phyloP scores from a whole-genome alignment of 2,888 invertebrate species.

The Harpalus rubripes region DNA sequence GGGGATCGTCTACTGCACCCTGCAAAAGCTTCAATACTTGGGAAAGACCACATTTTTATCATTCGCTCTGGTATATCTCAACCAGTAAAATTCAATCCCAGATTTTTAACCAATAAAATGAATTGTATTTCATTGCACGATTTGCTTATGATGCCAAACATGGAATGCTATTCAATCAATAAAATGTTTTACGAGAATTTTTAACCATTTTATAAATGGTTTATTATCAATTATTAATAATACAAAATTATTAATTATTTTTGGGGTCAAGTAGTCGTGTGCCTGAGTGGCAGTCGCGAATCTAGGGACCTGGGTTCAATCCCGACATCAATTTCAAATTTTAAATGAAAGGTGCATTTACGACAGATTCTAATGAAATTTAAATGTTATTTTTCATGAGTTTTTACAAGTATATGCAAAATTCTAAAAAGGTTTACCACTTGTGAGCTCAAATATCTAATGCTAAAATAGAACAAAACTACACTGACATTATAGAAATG shows the following conservation, averaged over 20 bases:
- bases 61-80: neutral
- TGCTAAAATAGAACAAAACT: too few relatives aligned
- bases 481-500: too few relatives aligned
- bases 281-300: too few relatives aligned
- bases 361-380: too few relatives aligned
- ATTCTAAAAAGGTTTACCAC: too few relatives aligned
- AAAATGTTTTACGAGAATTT: neutral
- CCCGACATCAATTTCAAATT: too few relatives aligned
- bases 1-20: constrained; percentile 33
- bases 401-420: too few relatives aligned
- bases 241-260: neutral
- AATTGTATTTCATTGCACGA: neutral
- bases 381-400: too few relatives aligned
- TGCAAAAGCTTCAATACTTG: neutral
- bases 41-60: constrained; percentile 6
- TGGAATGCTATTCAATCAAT: neutral
- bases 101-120: neutral
- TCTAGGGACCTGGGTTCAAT: too few relatives aligned
- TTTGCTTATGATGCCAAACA: neutral
- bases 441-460: too few relatives aligned
- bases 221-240: neutral
- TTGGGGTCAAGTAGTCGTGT: too few relatives aligned
- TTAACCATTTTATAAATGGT: neutral
- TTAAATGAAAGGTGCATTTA: too few relatives aligned
- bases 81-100: neutral